Percentiles rank a stretch among this genome's conserved stretches.
Conservation (phyloP, 2,797 vertebrate species). For the Ispidina lecontei region DNA sequence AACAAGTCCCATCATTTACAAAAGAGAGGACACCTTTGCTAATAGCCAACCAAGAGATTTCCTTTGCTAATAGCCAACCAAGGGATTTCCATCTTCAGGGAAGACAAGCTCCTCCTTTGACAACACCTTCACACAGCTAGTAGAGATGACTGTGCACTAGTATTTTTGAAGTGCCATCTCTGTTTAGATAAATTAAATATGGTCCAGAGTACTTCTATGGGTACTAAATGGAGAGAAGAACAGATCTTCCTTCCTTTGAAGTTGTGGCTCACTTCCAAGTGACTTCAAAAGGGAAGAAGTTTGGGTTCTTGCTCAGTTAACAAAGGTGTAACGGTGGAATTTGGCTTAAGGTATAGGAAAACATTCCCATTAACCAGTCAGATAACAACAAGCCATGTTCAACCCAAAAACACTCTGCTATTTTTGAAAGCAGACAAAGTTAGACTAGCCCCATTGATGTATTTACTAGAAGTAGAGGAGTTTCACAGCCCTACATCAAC, state of each 20-base stretch:
- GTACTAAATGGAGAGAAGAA: constrained; percentile 33
- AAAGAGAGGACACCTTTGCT: not conserved
- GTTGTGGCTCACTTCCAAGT: constrained; percentile 52
- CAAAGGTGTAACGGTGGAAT: constrained; percentile 46
- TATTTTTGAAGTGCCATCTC: constrained; percentile 29
- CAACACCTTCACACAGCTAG: not conserved
- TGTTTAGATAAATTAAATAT: constrained; percentile 50
- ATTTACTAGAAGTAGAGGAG: not conserved
- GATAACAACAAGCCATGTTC: constrained; percentile 26
- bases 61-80: not conserved
- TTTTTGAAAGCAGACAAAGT: constrained; percentile 6
- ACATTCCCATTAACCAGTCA: constrained; percentile 25
- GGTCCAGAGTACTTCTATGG: constrained; percentile 1
- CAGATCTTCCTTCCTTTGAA: constrained; percentile 58
- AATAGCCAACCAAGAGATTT: not conserved
- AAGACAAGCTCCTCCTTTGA: constrained; percentile 1
- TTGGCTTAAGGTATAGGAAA: constrained; percentile 57
- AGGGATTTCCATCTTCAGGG: not conserved
- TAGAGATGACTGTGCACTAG: constrained; percentile 1
- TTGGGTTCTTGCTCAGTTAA: constrained; percentile 39
- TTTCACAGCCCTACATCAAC: not conserved
- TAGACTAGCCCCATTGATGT: not conserved
- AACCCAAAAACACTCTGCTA: constrained; percentile 3
- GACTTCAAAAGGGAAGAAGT: constrained; percentile 59
- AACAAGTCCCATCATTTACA: not conserved